These are phyloP conservation scores for Melanargia galathea DNA, from an alignment of 2,888 invertebrate species.

Conservation along the genomic window DNA sequence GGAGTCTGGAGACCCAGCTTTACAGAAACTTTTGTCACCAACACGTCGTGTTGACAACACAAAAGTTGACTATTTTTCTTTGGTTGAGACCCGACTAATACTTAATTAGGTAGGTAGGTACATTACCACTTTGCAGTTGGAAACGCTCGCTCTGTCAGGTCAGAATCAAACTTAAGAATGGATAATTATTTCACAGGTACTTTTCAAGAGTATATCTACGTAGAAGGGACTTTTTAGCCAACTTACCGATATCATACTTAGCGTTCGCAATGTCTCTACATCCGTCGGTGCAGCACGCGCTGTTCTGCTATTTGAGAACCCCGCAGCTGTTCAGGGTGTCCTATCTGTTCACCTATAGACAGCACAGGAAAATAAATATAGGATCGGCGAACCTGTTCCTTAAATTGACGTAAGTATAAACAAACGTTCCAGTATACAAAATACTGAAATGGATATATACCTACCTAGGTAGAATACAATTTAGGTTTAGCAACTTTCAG, in stretches of 20 bases:
- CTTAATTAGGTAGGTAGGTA: no score
- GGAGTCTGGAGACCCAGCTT: no score
- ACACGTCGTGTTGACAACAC: no score
- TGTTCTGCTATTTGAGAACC: constrained; percentile 67
- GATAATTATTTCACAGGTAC: constrained; percentile 56
- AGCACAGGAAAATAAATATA: constrained; percentile 66
- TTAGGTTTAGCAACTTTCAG: no score
- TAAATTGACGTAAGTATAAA: constrained; percentile 66
- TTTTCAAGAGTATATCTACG: constrained; percentile 66
- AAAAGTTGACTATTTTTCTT: no score
- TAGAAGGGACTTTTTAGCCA: constrained; percentile 70
- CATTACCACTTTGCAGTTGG: no score
- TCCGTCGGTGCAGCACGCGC: constrained; percentile 47
- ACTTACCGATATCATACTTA: constrained; percentile 65
- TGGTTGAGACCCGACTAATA: no score
- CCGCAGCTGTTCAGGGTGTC: constrained; percentile 72
- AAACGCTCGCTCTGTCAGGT: no score
- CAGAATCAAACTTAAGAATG: no score
- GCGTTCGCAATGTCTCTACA: constrained; percentile 55
- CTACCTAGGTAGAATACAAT: no score
- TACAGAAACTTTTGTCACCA: no score
- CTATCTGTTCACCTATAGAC: constrained; percentile 70
- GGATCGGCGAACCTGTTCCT: constrained; percentile 71
- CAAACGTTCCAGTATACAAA: constrained; percentile 28
- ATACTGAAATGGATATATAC: background rate